Base-by-base conservation (phyloP, 2,797 vertebrate species). In the Brotula barbata region DNA sequence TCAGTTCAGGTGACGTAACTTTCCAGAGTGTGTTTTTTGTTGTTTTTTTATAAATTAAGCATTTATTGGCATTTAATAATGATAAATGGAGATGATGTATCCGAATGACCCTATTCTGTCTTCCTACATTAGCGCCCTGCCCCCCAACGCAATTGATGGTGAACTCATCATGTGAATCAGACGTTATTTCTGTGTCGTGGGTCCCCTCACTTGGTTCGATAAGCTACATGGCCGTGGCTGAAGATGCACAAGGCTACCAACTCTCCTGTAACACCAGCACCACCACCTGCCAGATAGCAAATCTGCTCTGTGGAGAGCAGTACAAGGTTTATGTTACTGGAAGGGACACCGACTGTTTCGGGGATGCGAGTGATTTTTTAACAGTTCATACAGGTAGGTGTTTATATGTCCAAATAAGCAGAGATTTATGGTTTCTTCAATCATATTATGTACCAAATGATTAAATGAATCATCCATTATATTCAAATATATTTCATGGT, bases 271-370 rank as follows among this genome's bases (percentile, higher is more conserved):
- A 85, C 74, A 90, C 78, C 64, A 87, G 49, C 43, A 54, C 55
- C 55, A 78, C 73, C 44, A 33, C 46, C 49, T 93, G 92, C 60
- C 56, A 87, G 67, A 87, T 93, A 40, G 21, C 48, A 0, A 59
- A 23, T 19, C 76, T 92, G 43, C 60, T 25, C 11, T 94, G 92
- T 47, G 92, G 92, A 17, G 80, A 88, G 52, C 60, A 61, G 16
- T 92, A 92, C 61, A 40, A 73, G 5, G 86, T 93, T 40, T 87
- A 86, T 2, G 86, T 82, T 11, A 69, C 59, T 10, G 92, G 91
- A n/a, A 8, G 89, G 3, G 77, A 90, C 41, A 56, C 62, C 0
- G 48, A 25, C 0, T 93, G 92, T 52, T 20, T 52, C 0, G 90
- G 91, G 53, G 78, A 73, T 7, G 85, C 51, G 37, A 92, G 92